Percentiles rank a stretch among this genome's conserved stretches.
phyloP scores from a whole-genome alignment of 2,797 vertebrate species.

The Myotis planiceps region DNA sequence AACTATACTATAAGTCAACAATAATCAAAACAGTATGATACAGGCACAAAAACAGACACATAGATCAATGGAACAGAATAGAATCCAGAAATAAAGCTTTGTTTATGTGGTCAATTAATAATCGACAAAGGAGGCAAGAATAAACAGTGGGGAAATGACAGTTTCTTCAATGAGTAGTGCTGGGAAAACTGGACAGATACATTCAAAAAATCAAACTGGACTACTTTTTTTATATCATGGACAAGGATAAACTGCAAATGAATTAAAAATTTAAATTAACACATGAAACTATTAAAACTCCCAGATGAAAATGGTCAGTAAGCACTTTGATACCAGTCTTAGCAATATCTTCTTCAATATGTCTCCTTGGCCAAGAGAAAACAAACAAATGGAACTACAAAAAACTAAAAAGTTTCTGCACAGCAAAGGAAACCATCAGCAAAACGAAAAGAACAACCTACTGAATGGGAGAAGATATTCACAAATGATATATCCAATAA shows the following conservation, averaged over 20 bases:
- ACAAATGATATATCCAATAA: background rate
- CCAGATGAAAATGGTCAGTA: background rate
- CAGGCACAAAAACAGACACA: background rate
- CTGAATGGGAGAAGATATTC: background rate
- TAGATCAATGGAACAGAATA: background rate
- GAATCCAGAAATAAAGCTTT: background rate
- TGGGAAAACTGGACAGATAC: background rate
- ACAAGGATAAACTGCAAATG: background rate
- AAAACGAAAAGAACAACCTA: background rate
- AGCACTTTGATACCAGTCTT: background rate
- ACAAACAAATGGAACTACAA: background rate
- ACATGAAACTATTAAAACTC: background rate
- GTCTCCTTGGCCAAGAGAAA: background rate
- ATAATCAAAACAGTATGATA: background rate
- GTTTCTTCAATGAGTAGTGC: background rate
- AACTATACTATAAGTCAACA: background rate
- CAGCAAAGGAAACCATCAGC: background rate
- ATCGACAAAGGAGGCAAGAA: background rate
- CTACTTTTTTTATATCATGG: background rate
- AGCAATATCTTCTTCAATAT: background rate
- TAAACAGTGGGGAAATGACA: background rate
- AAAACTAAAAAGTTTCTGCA: background rate
- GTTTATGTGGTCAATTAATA: background rate
- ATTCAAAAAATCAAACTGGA: background rate
- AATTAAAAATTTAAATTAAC: background rate